These are phyloP conservation scores for Lepidocolaptes lacrymiger DNA, from an alignment of 2,797 vertebrate genomes.

Conservation along the genomic window DNA sequence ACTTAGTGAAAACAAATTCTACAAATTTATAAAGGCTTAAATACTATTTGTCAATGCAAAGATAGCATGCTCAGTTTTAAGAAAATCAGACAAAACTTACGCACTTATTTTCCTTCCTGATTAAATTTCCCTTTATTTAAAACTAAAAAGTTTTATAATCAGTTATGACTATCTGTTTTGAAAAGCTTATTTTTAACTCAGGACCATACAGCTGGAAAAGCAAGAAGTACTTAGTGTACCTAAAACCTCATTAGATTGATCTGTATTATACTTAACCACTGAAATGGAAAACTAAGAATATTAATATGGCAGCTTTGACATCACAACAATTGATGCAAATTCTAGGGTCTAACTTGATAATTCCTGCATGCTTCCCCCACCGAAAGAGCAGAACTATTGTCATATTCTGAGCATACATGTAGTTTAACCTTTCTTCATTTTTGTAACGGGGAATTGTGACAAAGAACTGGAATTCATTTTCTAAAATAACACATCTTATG, in stretches of 20 bases:
- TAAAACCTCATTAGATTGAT: slow-evolving; percentile 68
- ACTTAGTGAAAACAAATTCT: background rate
- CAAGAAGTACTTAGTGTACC: slow-evolving; percentile 30
- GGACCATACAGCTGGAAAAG: slow-evolving; percentile 12
- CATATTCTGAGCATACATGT: background rate
- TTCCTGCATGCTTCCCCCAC: slow-evolving; percentile 53
- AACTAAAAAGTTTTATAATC: background rate
- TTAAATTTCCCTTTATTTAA: background rate
- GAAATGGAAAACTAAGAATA: slow-evolving; percentile 74
- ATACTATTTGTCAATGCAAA: background rate
- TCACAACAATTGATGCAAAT: slow-evolving; percentile 74
- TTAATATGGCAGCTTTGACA: slow-evolving; percentile 77
- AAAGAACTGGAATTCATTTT: slow-evolving; percentile 73
- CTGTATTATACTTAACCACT: slow-evolving; percentile 65
- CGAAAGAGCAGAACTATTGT: slow-evolving; percentile 66
- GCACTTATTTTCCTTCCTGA: background rate
- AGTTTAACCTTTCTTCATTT: slow-evolving; percentile 52
- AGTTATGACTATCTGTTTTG: slow-evolving; percentile 9
- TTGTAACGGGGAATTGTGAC: slow-evolving; percentile 19
- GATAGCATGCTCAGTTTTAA: rapidly evolving
- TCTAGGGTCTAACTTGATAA: slow-evolving; percentile 74
- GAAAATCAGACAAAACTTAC: background rate
- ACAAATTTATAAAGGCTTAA: background rate
- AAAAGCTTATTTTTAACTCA: slow-evolving; percentile 50
- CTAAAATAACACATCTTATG: slow-evolving; percentile 49